Base-by-base conservation (phyloP, 2,797 vertebrate species). In the Coilia nasus region DNA sequence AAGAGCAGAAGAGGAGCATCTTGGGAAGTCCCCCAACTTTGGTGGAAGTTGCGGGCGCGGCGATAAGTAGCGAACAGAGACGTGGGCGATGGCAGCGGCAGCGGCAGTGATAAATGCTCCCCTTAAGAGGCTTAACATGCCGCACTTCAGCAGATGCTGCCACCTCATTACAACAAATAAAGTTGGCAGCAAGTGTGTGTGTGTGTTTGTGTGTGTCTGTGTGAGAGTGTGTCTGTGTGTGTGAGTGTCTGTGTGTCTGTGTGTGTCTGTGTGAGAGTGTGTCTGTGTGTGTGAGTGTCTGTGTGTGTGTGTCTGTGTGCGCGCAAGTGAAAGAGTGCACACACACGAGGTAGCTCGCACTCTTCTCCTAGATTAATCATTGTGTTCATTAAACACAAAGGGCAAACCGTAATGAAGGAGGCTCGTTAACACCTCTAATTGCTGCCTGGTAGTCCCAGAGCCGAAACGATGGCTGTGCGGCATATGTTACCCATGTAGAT, bases 331-430 rank as follows among this genome's bases (percentile, higher is more conserved):
- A 54, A 14, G 7, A 9, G 50, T 54, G 50, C 50, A 54, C n/a
- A 10, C 46, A 47, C 62, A 4, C 62, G 25, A 78, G 71, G 35
- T 41, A 78, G 64, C 35, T 75, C 35, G 67, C 11, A 15, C 67
- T 17, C 71, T 44, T 78, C 41, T 44, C 35, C 31, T 17, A 78
- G 71, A 78, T 78, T 41, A 78, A 78, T 78, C 71, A 78, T 78
- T 78, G 71, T 78, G 71, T 78, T 78, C 35, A 78, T 78, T 78
- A 78, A 78, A 78, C 35, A 78, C 31, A 78, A 78, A 78, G 71
- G 71, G 71, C 71, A 78, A 41, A 44, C 17, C 35, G 35, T 44
- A 78, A 78, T 78, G 71, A 78, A 78, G 71, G 71, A 78, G 71
- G 31, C 71, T 78, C 71, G 71, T 78, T 78, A 78, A 44, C 71